phyloP scores from a whole-genome alignment of 2,888 invertebrate species.

The Cantharis rufa region DNA sequence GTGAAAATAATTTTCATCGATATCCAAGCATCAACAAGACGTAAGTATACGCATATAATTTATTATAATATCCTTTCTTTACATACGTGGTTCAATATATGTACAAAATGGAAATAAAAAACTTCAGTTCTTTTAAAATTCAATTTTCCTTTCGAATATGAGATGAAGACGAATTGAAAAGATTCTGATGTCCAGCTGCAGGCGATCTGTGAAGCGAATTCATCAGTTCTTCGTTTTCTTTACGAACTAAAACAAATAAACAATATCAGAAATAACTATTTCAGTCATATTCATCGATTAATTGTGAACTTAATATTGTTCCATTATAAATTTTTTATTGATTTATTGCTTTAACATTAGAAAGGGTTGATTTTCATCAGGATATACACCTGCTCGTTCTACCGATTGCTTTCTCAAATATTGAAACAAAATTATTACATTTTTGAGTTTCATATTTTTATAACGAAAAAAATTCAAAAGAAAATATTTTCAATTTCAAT shows the following conservation, averaged over 20 bases:
- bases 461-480: background rate
- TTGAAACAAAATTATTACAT: background rate
- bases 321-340: background rate
- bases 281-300: background rate
- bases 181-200: slow-evolving; percentile 10
- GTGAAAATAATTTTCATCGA: background rate
- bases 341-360: background rate
- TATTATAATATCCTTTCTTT: background rate
- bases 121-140: slow-evolving; percentile 4
- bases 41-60: background rate
- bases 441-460: background rate
- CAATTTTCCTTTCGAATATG: slow-evolving; percentile 5
- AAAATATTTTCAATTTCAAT: background rate
- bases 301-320: background rate
- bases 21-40: background rate
- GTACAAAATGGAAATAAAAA: slow-evolving; percentile 3
- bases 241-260: slow-evolving; percentile 73
- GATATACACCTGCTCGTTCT: background rate
- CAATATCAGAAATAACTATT: slow-evolving; percentile 6
- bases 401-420: background rate
- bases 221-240: slow-evolving; percentile 86
- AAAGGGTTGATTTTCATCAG: background rate
- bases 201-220: slow-evolving; percentile 68
- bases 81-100: background rate
- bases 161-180: slow-evolving; percentile 17